Evolutionary conservation across 2,888 invertebrate species (phyloP), one percentile per base, ranked within the genome.

Genomic region (Pammene aurita): DNA sequence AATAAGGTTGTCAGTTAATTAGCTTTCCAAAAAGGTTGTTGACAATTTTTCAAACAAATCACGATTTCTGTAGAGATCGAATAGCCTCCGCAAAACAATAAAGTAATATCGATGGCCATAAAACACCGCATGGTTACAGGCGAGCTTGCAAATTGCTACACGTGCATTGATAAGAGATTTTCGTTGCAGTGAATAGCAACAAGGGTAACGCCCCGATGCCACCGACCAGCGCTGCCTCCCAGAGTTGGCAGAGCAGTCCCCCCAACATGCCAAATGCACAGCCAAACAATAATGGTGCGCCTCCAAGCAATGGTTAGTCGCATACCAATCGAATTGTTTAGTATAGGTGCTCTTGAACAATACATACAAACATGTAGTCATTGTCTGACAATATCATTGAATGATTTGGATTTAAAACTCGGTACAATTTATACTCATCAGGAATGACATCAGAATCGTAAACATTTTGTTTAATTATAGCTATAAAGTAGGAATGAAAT

Each of bases 181-280:
- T 78, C 78, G 73, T 86, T 84, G 73, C 86, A 93, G 93, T 91
- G 86, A 93, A 93, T 82, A 91, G 92, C 84, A 93, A 93, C 80
- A 93, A 93, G 79, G 87, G 88, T 63, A 88, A 82, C 80, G 86
- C 86, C 78, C 90, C 85, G 80, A 82, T 90, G 76, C 91, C 92
- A 74, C 90, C 92, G 58, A 87, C 90, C 66, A 90, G 89, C 75
- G 89, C 81, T 72, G 78, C 88, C 72, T 82, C 90, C 69, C 88
- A 88, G 78, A 88, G 82, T 86, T 92, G 92, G 92, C 92, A 90
- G 80, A 85, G 81, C 77, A 85, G 89, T 73, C 87, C 89, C 70
- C 85, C 88, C 70, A 91, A 87, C 83, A 90, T 92, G 89, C 89
- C 90, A 85, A 90, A 87, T 83, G 81, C 90, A 75, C 91, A 89